phyloP scores from a whole-genome alignment of 2,888 invertebrate species.

The Cryptocephalus primarius region DNA sequence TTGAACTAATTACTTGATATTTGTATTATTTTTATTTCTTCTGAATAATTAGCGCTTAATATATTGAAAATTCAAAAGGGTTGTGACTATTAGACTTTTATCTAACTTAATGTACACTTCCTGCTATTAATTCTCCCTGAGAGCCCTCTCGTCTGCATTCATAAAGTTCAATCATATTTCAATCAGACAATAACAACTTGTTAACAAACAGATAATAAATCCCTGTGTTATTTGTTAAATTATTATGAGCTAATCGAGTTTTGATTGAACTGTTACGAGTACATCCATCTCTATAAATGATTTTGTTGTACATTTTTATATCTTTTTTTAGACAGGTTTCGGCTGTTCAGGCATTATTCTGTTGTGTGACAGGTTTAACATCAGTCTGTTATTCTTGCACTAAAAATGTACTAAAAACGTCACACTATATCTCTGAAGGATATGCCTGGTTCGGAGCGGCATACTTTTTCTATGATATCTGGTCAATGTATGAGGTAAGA shows the following conservation, averaged over 20 bases:
- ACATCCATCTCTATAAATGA: neutral
- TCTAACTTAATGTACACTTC: no score
- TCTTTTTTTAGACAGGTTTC: conserved; percentile 50
- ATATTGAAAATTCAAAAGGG: neutral
- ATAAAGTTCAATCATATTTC: no score
- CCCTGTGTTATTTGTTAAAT: no score
- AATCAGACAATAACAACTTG: no score
- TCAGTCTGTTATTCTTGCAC: conserved; percentile 59
- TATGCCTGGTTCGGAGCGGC: conserved; percentile 73
- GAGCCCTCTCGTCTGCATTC: no score
- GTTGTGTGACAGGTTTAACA: conserved; percentile 53
- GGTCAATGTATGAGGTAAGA: conserved; percentile 64
- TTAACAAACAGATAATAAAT: no score
- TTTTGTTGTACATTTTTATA: neutral
- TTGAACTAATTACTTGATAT: neutral
- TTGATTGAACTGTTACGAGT: no score
- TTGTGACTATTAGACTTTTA: neutral
- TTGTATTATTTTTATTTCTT: neutral
- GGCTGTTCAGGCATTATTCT: conserved; percentile 58
- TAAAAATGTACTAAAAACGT: conserved; percentile 54
- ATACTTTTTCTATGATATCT: conserved; percentile 69
- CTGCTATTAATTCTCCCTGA: no score
- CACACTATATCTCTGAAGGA: conserved; percentile 62
- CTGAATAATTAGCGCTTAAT: neutral
- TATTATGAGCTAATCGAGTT: neutral